phyloP scores from a whole-genome alignment of 2,797 vertebrate species.

The Sylvilagus floridanus region DNA sequence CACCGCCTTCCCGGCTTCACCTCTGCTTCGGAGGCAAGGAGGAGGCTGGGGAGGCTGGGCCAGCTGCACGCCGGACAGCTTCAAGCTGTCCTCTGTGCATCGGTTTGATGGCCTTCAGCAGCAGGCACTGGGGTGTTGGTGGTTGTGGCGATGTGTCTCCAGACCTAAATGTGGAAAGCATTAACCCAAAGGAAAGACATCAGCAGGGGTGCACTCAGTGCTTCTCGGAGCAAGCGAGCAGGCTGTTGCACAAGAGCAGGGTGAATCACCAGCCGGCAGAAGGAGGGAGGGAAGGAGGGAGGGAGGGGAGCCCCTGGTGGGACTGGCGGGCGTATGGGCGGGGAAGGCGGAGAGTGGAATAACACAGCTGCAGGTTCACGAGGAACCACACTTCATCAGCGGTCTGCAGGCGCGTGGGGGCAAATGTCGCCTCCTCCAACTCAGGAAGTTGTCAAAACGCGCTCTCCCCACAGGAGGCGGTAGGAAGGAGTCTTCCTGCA shows the following conservation, averaged over 20 bases:
- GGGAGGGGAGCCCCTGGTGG: neutral
- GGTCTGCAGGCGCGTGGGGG: neutral
- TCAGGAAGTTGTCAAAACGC: constrained; percentile 49
- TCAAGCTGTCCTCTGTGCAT: neutral
- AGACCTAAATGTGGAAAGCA: constrained; percentile 77
- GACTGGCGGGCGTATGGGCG: neutral
- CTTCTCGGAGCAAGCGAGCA: constrained; percentile 31
- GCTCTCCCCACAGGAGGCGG: neutral
- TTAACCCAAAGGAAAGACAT: constrained; percentile 80
- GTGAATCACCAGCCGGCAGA: constrained; percentile 73
- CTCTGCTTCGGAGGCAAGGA: neutral
- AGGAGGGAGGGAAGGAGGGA: neutral
- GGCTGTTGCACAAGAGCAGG: constrained; percentile 62
- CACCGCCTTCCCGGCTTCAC: neutral
- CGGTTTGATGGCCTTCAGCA: neutral
- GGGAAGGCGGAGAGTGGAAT: neutral
- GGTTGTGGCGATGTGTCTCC: constrained; percentile 52
- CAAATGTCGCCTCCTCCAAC: neutral
- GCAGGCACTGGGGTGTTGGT: constrained; percentile 45
- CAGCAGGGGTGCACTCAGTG: constrained; percentile 45
- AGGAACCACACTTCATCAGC: constrained; percentile 53
- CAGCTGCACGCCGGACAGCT: neutral
- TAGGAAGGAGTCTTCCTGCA: constrained; percentile 25
- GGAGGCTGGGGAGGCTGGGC: neutral
- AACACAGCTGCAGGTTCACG: constrained; percentile 65